These are phyloP conservation scores for Drosophila sucinea DNA, from an alignment of 1,140 invertebrate genomes.

Conservation along the genomic window DNA sequence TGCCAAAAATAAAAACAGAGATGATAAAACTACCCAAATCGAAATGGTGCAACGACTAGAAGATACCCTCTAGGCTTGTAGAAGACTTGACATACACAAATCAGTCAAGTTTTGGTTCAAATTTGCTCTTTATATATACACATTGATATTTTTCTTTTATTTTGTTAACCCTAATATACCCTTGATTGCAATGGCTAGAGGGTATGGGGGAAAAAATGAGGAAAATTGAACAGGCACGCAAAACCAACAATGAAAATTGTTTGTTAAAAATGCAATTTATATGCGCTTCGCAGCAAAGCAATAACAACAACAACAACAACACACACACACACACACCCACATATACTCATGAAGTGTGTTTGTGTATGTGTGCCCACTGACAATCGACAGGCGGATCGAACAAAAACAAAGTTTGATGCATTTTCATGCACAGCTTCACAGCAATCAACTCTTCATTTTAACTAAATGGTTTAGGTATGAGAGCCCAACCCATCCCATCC, in stretches of 20 bases:
- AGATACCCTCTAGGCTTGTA: background rate
- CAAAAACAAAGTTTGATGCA: constrained; percentile 62
- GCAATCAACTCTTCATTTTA: constrained; percentile 77
- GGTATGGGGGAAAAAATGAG: background rate
- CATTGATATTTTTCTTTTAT: background rate
- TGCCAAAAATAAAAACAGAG: constrained; percentile 28
- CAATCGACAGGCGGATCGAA: constrained; percentile 41
- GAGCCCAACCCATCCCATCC: too few species aligned
- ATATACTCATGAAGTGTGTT: background rate
- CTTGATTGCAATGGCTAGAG: background rate
- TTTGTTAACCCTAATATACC: background rate
- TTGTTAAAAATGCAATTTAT: constrained; percentile 80
- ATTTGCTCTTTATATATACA: too few species aligned
- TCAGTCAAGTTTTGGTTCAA: too few species aligned
- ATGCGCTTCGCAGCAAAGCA: constrained; percentile 60
- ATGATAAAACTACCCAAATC: background rate
- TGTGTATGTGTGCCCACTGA: constrained; percentile 22
- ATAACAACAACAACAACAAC: constrained; percentile 42
- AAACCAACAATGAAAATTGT: constrained; percentile 62
- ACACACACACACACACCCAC: constrained; percentile 16
- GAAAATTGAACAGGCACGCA: constrained; percentile 27
- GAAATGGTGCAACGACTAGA: background rate
- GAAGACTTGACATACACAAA: too few species aligned
- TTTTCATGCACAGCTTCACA: constrained; percentile 75
- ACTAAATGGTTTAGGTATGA: constrained; percentile 55